Conservation (phyloP, 1,140 invertebrate genomes). For the Atta cephalotes region DNA sequence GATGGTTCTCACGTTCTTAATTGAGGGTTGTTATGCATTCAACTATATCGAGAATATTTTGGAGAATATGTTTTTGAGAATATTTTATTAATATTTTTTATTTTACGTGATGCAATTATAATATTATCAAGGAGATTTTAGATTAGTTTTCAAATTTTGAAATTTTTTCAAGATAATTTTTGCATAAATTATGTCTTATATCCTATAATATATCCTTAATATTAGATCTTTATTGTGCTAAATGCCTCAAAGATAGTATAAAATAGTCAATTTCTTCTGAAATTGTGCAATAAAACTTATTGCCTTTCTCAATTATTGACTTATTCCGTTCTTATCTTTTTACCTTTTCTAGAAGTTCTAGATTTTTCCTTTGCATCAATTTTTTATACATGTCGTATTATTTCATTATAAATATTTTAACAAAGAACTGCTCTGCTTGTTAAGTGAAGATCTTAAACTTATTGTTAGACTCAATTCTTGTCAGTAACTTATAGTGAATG, state of each 20-base stretch:
- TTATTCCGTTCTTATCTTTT: neutral
- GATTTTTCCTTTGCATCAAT: neutral
- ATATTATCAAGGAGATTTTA: neutral
- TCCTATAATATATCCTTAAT: neutral
- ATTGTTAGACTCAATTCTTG: neutral
- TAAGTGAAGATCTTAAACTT: neutral
- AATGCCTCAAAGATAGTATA: neutral
- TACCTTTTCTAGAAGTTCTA: neutral
- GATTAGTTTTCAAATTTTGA: neutral
- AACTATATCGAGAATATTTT: neutral
- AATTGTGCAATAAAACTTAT: neutral
- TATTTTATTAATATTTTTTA: neutral
- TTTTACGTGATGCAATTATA: no score
- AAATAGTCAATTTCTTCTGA: neutral
- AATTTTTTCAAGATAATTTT: neutral
- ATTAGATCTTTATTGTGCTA: neutral
- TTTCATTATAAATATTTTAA: neutral
- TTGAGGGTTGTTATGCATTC: neutral
- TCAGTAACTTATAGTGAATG: neutral
- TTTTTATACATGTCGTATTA: neutral
- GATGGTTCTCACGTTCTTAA: slow-evolving; percentile 9
- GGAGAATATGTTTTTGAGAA: neutral
- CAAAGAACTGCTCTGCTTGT: neutral
- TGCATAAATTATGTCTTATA: neutral
- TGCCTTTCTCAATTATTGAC: neutral